These are phyloP conservation scores for Casuarius casuarius DNA, from an alignment of 2,113 vertebrate species.

Conservation along the genomic window DNA sequence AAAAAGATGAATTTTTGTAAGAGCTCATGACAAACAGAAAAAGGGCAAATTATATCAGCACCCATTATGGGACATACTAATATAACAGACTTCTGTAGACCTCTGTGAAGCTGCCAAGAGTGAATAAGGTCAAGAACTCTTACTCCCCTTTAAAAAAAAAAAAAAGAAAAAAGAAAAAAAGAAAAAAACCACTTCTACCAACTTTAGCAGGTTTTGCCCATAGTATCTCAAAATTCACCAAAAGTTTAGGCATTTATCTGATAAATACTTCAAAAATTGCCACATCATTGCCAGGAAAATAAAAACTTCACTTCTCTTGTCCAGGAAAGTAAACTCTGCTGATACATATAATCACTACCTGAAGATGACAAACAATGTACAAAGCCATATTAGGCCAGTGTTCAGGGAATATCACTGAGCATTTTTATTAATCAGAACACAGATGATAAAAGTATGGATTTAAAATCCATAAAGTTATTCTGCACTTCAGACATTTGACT, in stretches of 20 bases:
- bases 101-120: background rate
- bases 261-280: background rate
- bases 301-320: background rate
- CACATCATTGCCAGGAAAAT: background rate
- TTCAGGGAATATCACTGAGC: background rate
- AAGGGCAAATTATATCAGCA: background rate
- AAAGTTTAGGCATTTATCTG: background rate
- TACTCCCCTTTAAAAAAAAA: background rate
- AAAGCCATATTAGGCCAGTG: background rate
- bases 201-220: background rate
- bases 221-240: background rate
- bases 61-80: background rate
- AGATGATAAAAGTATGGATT: background rate
- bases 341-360: background rate
- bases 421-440: background rate
- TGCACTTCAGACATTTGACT: background rate
- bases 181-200: background rate
- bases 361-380: background rate
- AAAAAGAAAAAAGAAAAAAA: no score
- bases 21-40: background rate
- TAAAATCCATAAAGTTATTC: background rate
- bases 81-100: background rate
- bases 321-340: rapidly evolving
- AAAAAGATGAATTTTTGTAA: background rate
- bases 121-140: background rate